These are phyloP conservation scores for Lasioglossum leucozonium DNA, from an alignment of 2,888 invertebrate genomes.

Conservation along the genomic window DNA sequence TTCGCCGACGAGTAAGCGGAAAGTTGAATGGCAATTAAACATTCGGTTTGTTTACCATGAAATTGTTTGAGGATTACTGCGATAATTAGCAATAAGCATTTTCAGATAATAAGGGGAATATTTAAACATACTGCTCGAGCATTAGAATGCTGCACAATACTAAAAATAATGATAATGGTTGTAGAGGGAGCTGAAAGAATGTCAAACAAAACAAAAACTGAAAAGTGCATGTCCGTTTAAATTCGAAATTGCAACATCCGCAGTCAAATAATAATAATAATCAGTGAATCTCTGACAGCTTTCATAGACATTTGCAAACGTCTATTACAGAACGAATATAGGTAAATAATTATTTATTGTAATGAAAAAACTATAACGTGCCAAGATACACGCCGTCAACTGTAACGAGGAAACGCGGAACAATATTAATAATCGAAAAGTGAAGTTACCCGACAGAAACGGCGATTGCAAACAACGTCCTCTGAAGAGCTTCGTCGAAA, in stretches of 20 bases:
- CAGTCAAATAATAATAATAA: neutral
- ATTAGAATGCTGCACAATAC: neutral
- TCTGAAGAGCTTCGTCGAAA: neutral
- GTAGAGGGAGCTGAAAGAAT: too few relatives aligned
- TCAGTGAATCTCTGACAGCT: neutral
- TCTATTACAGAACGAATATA: neutral
- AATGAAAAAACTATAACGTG: neutral
- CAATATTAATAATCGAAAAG: neutral
- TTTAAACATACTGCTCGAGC: neutral
- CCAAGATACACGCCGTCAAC: neutral
- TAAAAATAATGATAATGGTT: too few relatives aligned
- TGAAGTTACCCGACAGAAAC: neutral
- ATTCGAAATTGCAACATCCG: too few relatives aligned
- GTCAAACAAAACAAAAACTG: too few relatives aligned
- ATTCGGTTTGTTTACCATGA: neutral
- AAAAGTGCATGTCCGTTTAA: too few relatives aligned
- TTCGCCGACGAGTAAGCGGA: neutral
- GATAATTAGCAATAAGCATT: neutral
- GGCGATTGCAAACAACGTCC: neutral
- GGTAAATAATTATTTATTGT: neutral
- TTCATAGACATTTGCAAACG: neutral
- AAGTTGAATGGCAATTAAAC: neutral
- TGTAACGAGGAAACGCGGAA: neutral
- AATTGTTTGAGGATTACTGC: neutral
- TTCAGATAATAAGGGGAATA: neutral